Conservation (phyloP, 2,113 vertebrate genomes). For the Pagrus major region DNA sequence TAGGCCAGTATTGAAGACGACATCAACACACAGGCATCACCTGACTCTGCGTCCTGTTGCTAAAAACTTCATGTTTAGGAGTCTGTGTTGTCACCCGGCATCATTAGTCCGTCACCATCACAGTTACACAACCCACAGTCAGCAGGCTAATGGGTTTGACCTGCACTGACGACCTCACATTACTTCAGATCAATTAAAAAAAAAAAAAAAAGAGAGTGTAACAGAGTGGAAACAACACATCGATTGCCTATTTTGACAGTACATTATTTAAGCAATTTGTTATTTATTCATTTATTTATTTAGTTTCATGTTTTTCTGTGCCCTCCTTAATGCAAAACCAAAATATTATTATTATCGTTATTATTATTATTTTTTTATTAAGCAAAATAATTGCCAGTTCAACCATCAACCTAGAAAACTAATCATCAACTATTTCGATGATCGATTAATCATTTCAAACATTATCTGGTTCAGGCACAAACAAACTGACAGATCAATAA, state of each 20-base stretch:
- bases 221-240: neutral
- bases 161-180: slow-evolving; percentile 12
- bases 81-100: neutral
- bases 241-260: neutral
- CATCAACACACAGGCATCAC: neutral
- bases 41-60: neutral
- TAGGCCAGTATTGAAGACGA: neutral
- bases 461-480: neutral
- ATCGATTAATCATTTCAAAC: neutral
- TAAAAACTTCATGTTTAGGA: neutral
- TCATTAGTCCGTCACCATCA: slow-evolving; percentile 13
- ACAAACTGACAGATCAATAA: neutral
- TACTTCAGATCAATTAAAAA: slow-evolving; percentile 27
- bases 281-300: no score
- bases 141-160: slow-evolving; percentile 3
- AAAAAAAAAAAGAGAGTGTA: no score
- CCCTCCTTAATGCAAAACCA: no score
- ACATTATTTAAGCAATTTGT: neutral
- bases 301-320: no score
- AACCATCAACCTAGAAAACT: neutral
- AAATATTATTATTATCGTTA: no score
- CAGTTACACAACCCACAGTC: slow-evolving; percentile 6
- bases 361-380: no score
- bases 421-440: neutral
- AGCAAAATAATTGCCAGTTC: neutral